Evolutionary conservation across 2,113 vertebrate genomes (phyloP).

Genomic region (Rhizomys pruinosus): DNA sequence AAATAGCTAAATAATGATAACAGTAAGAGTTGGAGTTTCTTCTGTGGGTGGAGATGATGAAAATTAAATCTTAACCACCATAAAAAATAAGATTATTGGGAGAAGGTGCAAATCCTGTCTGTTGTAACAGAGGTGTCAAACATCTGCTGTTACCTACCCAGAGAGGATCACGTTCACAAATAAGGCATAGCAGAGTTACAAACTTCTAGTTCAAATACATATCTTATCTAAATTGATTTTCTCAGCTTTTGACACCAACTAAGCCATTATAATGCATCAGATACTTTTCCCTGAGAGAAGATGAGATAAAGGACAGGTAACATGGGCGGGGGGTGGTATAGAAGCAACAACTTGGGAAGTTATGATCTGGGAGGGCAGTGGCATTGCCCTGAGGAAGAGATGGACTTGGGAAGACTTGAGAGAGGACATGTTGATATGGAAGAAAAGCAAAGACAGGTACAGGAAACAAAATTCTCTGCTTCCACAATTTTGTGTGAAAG

Average conservation of each 20-base stretch:
- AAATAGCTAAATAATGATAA: neutral
- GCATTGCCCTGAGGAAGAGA: rapidly evolving
- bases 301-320: neutral
- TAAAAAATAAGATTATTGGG: neutral
- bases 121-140: neutral
- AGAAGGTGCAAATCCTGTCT: neutral
- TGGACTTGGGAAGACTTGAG: rapidly evolving
- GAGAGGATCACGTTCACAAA: neutral
- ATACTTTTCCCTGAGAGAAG: conserved; percentile 1
- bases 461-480: too few relatives aligned
- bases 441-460: neutral
- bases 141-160: neutral
- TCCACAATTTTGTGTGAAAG: neutral
- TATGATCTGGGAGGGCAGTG: neutral
- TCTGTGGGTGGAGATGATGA: neutral
- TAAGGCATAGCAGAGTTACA: neutral
- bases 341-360: neutral
- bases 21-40: neutral
- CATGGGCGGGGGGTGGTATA: too few relatives aligned
- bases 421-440: rapidly evolving
- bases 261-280: neutral
- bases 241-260: neutral
- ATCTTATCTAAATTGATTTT: neutral
- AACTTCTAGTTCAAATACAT: neutral
- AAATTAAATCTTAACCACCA: neutral